These are phyloP conservation scores for Hyperopisus bebe DNA, from an alignment of 2,113 vertebrate species.

Conservation along the genomic window DNA sequence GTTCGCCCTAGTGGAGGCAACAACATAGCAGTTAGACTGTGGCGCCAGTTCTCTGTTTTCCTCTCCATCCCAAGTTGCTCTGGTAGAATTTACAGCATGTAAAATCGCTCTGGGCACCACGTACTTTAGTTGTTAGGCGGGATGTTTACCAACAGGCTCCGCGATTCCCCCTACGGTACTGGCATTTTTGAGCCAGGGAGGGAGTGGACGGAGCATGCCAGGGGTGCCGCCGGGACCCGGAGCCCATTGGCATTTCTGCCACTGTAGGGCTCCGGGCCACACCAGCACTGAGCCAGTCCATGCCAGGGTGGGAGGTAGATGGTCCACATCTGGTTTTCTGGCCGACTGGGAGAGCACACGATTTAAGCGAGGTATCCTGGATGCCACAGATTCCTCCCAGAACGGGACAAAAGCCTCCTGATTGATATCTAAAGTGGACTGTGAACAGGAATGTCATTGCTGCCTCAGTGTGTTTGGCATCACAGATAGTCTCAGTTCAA, in stretches of 20 bases:
- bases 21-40: not conserved
- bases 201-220: not conserved
- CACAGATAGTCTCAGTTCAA: not conserved
- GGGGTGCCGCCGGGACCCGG: not conserved
- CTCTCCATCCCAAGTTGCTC: not conserved
- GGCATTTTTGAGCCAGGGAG: not conserved
- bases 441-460: not conserved
- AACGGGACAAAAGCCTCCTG: not conserved
- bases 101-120: not conserved
- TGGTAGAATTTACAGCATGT: not conserved
- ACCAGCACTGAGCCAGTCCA: not conserved
- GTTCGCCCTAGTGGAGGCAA: not conserved
- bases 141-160: not conserved
- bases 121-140: not conserved
- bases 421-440: slow-evolving; percentile 13
- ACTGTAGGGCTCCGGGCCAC: not conserved
- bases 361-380: not conserved
- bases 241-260: not conserved
- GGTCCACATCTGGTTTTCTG: not conserved
- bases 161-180: not conserved
- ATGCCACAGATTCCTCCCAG: not conserved
- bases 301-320: not conserved
- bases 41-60: not conserved
- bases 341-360: not conserved
- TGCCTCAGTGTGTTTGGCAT: not conserved